Evolutionary conservation across 2,888 invertebrate species (phyloP), one percentile per base, ranked within the genome.

Genomic region (Machimus atricapillus): DNA sequence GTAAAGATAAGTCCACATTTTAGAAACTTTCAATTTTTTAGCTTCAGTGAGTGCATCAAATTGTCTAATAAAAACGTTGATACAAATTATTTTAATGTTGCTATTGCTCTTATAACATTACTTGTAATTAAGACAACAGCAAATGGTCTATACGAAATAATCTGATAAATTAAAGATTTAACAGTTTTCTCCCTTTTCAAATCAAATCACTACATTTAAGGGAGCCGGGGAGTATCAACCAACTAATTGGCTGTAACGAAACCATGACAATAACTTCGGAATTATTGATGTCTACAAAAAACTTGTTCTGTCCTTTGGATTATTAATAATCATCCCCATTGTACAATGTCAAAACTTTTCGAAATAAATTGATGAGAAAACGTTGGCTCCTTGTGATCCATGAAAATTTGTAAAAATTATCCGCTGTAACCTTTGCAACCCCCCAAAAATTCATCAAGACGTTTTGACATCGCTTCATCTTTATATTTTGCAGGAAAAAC

Each of bases 401-500:
- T 66, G 12, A 12, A 27, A 66, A 23, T 1, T 23, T 19, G n/a
- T 58, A 19, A 23, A 58, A 58, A 66, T 23, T 27, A 27, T 66
- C 66, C 66, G 12, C 66, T 23, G 12, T 66, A 27, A 66, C 66
- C 66, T 27, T 14, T 19, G 27, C 23, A 66, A 14, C 27, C 66
- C 8, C 19, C 27, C 9, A 19, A 12, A 34, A 81, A 16, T 12
- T 86, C 31, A 79, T 66, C 85, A 85, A 85, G 31, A 56, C 86
- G 1, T 74, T 34, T 56, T 86, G 73, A 66, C 66, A 66, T 66
- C 14, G 66, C 2, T 66, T 66, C 23, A 27, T 66, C 19, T 66
- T 66, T 66, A 66, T 66, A 74, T 87, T 58, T 88, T 90, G 73
- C 90, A 97, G 97, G 95, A 95, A 89, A 94, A 94, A 66, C 95